A percentile compares a stretch with the other conserved stretches of the same genome.
Evolutionary conservation across 2,797 vertebrate species (phyloP).

Genomic region (Muscicapa comitata): DNA sequence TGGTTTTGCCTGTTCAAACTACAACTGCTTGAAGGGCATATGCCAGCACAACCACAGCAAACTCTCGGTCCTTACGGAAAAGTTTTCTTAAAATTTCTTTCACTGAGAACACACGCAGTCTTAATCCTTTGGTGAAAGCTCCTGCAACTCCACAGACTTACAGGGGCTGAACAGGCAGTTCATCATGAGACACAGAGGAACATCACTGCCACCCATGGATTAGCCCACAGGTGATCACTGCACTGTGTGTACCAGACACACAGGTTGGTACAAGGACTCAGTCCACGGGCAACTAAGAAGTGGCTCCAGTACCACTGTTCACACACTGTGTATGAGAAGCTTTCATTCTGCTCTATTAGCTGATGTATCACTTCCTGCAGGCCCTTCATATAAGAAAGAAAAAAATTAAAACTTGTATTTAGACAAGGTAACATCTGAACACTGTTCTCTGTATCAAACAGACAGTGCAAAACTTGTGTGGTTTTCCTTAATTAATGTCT

Average conservation of each 20-base stretch:
- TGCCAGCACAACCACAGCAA: neutral
- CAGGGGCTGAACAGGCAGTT: neutral
- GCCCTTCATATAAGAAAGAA: neutral
- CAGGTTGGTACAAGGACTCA: neutral
- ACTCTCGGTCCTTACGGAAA: neutral
- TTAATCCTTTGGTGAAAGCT: neutral
- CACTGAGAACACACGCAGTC: rapidly evolving
- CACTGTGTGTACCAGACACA: neutral
- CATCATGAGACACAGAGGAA: neutral
- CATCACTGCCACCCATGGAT: neutral
- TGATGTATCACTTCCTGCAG: neutral
- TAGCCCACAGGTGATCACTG: rapidly evolving
- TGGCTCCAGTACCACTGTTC: neutral
- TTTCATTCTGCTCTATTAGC: neutral
- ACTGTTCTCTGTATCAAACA: neutral
- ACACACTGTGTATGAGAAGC: rapidly evolving
- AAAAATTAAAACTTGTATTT: neutral
- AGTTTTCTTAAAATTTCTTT: neutral
- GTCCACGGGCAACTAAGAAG: neutral
- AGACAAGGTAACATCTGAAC: neutral
- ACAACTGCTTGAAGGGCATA: neutral
- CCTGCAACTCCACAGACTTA: neutral
- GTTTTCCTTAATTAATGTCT: neutral
- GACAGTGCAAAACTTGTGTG: neutral
- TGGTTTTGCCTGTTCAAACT: neutral